Conservation (phyloP, 2,888 invertebrate genomes). For the Seira sanloemensis region DNA sequence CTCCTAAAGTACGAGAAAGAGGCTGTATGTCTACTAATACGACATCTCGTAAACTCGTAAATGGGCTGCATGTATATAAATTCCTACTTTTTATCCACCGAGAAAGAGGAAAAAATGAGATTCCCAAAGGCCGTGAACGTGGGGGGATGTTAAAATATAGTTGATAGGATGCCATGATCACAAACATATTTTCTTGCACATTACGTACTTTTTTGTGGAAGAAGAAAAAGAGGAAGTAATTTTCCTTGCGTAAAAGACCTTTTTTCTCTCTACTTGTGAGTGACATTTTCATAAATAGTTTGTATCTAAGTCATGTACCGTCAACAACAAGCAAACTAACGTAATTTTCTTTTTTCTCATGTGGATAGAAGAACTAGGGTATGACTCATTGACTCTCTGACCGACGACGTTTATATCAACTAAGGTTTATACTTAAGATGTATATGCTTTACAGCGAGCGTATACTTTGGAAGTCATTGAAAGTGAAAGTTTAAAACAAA, state of each 20-base stretch:
- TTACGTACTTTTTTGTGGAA: slow-evolving; percentile 18
- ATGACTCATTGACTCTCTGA: slow-evolving; percentile 39
- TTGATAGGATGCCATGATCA: neutral
- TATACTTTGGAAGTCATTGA: neutral
- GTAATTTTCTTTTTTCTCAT: neutral
- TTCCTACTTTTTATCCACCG: too few species aligned
- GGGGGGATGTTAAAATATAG: neutral
- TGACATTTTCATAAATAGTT: slow-evolving; percentile 57
- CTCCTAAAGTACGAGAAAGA: too few species aligned
- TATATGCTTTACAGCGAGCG: neutral
- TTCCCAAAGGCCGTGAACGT: too few species aligned
- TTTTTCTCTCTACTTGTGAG: slow-evolving; percentile 23
- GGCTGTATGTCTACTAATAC: too few species aligned
- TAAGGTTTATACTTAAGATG: too few species aligned
- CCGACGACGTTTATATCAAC: too few species aligned
- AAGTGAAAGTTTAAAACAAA: slow-evolving; percentile 33
- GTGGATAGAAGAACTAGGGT: neutral
- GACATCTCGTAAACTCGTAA: too few species aligned
- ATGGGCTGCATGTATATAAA: too few species aligned
- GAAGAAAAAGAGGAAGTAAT: slow-evolving; percentile 24
- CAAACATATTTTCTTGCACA: slow-evolving; percentile 2
- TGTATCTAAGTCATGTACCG: neutral
- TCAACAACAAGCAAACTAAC: neutral
- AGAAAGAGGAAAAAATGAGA: too few species aligned
- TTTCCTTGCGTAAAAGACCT: slow-evolving; percentile 5